Evolutionary conservation across 92 coral and sea anemone species (phyloP).

Genomic region (Meandrina meandrites): DNA sequence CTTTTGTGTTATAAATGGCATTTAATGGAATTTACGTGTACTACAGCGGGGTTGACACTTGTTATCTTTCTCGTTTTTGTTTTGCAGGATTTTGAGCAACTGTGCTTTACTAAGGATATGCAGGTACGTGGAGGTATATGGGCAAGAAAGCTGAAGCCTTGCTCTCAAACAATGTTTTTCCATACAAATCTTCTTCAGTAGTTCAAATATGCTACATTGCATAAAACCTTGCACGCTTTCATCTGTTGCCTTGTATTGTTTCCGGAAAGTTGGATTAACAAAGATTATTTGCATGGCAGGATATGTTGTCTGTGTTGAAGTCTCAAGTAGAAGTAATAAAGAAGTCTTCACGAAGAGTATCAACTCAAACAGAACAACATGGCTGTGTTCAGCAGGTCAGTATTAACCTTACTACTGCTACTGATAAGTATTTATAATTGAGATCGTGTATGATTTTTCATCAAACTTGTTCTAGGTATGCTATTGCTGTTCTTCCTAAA

Average conservation of each 20-base stretch:
- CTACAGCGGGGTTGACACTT: too few species aligned
- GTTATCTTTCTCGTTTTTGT: neutral
- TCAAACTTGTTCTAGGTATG: too few species aligned
- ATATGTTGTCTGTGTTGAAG: constrained; percentile 50
- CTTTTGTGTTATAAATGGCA: neutral
- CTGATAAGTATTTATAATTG: neutral
- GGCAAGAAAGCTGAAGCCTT: neutral
- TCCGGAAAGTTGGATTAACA: neutral
- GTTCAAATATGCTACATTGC: too few species aligned
- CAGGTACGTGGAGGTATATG: constrained; percentile 53
- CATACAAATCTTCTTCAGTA: too few species aligned
- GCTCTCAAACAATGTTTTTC: neutral
- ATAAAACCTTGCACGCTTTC: too few species aligned
- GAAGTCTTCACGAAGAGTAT: constrained; percentile 73
- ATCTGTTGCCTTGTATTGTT: too few species aligned
- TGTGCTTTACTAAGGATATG: constrained; percentile 74
- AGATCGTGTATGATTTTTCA: too few species aligned
- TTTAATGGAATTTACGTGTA: neutral
- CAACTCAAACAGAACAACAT: constrained; percentile 87
- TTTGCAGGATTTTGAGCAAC: constrained; percentile 72
- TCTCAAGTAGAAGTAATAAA: constrained; percentile 74
- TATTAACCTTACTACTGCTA: neutral
- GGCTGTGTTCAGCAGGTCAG: constrained; percentile 96
- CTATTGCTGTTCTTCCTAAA: too few species aligned
- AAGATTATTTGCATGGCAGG: neutral